Evolutionary conservation across 2,797 vertebrate genomes (phyloP).

Genomic region (Anguilla obscura): DNA sequence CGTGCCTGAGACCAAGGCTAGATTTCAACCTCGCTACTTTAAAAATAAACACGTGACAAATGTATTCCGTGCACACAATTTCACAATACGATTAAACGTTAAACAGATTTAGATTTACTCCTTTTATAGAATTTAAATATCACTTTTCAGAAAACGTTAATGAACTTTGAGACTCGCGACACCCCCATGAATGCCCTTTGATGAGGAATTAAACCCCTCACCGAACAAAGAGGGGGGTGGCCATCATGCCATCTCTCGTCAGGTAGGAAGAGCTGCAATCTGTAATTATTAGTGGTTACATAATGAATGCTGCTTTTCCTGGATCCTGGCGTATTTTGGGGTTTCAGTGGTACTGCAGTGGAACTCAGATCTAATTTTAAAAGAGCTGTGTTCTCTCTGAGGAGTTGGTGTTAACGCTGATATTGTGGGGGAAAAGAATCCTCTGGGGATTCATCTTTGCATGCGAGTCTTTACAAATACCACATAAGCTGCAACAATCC

Average conservation of each 20-base stretch:
- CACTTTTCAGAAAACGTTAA: not conserved
- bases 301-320: not conserved
- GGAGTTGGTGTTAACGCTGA: not conserved
- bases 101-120: not conserved
- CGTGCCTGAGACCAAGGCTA: not conserved
- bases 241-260: not conserved
- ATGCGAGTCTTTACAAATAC: slow-evolving; percentile 15
- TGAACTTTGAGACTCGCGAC: not conserved
- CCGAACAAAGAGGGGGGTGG: not conserved
- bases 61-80: not conserved
- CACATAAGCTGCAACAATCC: not conserved
- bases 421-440: not conserved
- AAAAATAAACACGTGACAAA: not conserved
- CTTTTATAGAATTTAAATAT: not conserved
- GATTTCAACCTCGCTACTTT: not conserved
- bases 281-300: not conserved
- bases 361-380: slow-evolving; percentile 4
- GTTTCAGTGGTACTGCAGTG: not conserved
- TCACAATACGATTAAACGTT: not conserved
- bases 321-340: not conserved
- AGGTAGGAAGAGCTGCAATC: not conserved
- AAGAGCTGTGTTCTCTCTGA: not conserved
- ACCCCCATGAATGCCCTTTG: not conserved
- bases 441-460: not conserved
- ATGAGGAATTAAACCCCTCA: not conserved